Evolutionary conservation across 2,113 vertebrate genomes (phyloP).

Genomic region (Phalacrocorax brasilianus): DNA sequence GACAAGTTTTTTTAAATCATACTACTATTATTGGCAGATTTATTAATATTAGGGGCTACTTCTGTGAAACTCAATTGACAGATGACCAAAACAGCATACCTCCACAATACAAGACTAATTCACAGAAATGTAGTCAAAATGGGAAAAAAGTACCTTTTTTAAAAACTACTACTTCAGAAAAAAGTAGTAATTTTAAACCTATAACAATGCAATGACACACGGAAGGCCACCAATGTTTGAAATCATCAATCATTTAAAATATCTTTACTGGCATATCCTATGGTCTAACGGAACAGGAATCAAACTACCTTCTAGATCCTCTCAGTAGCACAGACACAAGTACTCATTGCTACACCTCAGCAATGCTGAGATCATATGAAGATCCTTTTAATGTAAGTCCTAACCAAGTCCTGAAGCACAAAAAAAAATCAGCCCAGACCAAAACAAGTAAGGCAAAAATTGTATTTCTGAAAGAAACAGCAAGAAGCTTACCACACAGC

Average conservation of each 20-base stretch:
- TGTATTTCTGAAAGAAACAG: neutral
- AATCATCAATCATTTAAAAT: neutral
- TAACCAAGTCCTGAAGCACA: neutral
- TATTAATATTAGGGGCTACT: neutral
- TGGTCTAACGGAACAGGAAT: neutral
- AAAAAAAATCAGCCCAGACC: neutral
- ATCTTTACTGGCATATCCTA: neutral
- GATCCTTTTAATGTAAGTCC: neutral
- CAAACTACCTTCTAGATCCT: neutral
- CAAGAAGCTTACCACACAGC: neutral
- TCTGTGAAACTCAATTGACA: neutral
- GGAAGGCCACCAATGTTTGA: neutral
- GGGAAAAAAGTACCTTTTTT: neutral
- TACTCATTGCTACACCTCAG: neutral
- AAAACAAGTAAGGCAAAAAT: neutral
- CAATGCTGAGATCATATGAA: neutral
- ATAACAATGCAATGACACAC: neutral
- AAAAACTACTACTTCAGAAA: neutral
- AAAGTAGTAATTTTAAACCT: neutral
- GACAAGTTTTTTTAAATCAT: neutral
- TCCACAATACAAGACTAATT: neutral
- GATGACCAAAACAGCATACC: neutral
- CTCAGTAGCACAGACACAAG: neutral
- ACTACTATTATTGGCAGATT: neutral
- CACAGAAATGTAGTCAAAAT: neutral